Evolutionary conservation across 2,797 vertebrate genomes (phyloP).

Genomic region (Coilia nasus): DNA sequence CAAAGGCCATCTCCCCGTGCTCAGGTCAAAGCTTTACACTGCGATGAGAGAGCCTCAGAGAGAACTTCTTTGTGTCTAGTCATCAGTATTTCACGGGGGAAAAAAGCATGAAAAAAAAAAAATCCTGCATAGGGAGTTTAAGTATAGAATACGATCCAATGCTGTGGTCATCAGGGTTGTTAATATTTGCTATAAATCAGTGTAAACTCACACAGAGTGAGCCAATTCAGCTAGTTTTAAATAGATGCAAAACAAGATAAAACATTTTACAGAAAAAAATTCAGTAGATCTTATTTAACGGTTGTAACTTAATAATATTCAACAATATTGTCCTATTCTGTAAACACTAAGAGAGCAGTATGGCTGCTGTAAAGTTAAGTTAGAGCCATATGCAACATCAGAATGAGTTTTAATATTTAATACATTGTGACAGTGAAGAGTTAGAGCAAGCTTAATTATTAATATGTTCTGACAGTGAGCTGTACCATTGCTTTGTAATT

Average conservation of each 20-base stretch:
- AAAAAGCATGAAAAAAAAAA: background rate
- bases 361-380: background rate
- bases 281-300: background rate
- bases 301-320: background rate
- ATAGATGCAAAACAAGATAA: background rate
- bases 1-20: constrained; percentile 65
- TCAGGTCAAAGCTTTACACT: constrained; percentile 57
- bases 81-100: constrained; percentile 18
- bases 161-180: background rate
- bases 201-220: background rate
- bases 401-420: constrained; percentile 25
- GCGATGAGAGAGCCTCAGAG: constrained; percentile 55
- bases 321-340: background rate
- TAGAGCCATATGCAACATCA: background rate
- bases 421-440: constrained; percentile 17
- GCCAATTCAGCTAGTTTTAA: background rate
- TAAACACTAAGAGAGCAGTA: background rate
- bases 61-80: constrained; percentile 46
- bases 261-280: background rate
- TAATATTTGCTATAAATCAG: background rate
- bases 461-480: constrained; percentile 8
- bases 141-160: background rate
- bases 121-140: background rate
- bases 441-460: constrained; percentile 10
- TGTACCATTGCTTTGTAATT: background rate